Base-by-base conservation (phyloP, 2,113 vertebrate species). In the Cyanoderma ruficeps region DNA sequence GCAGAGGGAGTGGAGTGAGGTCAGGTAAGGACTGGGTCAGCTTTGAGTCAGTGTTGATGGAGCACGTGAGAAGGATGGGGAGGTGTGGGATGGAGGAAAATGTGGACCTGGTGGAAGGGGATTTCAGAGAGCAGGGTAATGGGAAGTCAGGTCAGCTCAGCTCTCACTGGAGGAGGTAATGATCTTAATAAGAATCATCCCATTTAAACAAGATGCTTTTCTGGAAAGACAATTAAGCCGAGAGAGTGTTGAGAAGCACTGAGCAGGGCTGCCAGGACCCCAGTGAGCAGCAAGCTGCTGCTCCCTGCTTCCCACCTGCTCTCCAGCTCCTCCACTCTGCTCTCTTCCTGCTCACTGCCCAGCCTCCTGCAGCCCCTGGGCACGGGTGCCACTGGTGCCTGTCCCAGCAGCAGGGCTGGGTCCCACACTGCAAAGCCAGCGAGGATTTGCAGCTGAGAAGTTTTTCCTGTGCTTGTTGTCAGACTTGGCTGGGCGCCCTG, bases 111-210 rank as follows among this genome's bases (percentile, higher is more conserved):
- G 53, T 3, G 23, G 77, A 94, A 96, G 83, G 21, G 37, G 83
- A 69, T 78, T 96, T 92, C 91, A 93, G 93, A 94, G 95, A 93
- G 82, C 77, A 75, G 84, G 82, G 83, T 84, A 85, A 93, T 7
- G 5, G 87, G 89, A 97, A 84, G 94, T 96, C 96, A 94, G 95
- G 28, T 96, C 93, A 81, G 95, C 76, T 94, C 92, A 93, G 88
- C 94, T 97, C 94, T 97, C 91, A 2, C 97, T 95, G 93, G 83
- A 96, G 95, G 59, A 46, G 96, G 97, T 98, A 94, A 92, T 96
- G 94, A 95, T 97, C 97, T 97, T 97, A 96, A 52, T 96, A 97
- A 97, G 97, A 97, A 94, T 91, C 70, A 42, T 97, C 96, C 97
- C 53, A 15, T 98, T 97, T 91, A 95, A 95, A 96, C 87, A 89